Evolutionary conservation across 2,113 vertebrate species (phyloP), one percentile per base, ranked within the genome.

Genomic region (Nesoenas mayeri): DNA sequence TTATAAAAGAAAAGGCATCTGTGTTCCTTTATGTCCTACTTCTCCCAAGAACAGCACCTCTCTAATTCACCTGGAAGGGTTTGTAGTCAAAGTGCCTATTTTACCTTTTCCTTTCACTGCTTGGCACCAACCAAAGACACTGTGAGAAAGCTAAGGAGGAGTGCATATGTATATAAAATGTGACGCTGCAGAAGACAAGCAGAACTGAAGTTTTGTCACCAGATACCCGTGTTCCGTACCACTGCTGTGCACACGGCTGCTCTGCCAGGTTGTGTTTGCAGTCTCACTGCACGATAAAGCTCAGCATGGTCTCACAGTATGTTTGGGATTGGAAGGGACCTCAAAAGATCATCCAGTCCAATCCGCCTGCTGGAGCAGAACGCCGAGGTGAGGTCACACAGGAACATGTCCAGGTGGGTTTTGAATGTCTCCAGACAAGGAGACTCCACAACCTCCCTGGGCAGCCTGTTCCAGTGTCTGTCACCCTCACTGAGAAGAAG

Each of bases 101-200:
- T 47, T 6, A 36, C 19, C 26, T 15, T 25, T 25, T 77, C 57
- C 19, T 88, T 58, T 74, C 42, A 29, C 47, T 25, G 40, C 62
- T 10, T 60, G 66, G 53, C 38, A 60, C 21, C 22, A 84, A 14
- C 22, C 40, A 70, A 50, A 31, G 61, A 38, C n/a, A 10, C 24
- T 5, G 26, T 6, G 26, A 91, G 44, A 57, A 78, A 51, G 26
- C 64, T 64, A 26, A 32, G 47, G 47, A 54, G 32, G 47, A 31
- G 24, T 50, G n/a, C 10, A 29, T 7, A 16, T 4, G 2, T 2
- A 1, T 1, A 15, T 8, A 11, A 64, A 70, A 64, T 17, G 42
- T 44, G 42, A 17, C 17, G 42, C 2, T 71, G 22, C 32, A 48
- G 31, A 53, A 75, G 36, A 25, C 26, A 90, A 47, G 54, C 18